Evolutionary conservation across 2,888 invertebrate species (phyloP).

Genomic region (Nasonovia ribisnigri): DNA sequence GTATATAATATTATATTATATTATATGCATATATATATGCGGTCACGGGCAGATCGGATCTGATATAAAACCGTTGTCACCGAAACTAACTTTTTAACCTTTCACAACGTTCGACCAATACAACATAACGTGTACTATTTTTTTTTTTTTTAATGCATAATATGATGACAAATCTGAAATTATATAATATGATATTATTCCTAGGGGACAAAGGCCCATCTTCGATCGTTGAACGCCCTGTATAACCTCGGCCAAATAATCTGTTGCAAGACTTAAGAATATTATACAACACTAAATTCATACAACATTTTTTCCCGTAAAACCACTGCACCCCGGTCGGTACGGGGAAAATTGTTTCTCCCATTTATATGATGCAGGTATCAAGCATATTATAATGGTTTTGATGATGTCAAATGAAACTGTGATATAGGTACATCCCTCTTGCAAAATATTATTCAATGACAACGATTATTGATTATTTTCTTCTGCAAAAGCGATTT

Average conservation of each 20-base stretch:
- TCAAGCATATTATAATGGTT: neutral
- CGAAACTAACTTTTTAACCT: neutral
- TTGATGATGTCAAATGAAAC: neutral
- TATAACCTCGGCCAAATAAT: no score
- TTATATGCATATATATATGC: neutral
- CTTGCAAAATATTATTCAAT: neutral
- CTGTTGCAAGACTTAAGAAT: no score
- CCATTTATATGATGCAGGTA: neutral
- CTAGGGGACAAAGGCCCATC: neutral
- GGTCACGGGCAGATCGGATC: neutral
- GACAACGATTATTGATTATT: neutral
- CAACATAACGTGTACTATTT: neutral
- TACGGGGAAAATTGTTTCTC: neutral
- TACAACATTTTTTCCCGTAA: neutral
- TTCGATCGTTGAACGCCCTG: neutral
- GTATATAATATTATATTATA: neutral
- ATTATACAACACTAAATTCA: neutral
- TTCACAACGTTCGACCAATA: neutral
- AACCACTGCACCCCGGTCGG: neutral
- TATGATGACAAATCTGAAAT: neutral
- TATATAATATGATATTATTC: neutral
- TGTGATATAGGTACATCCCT: neutral
- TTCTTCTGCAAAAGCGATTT: neutral
- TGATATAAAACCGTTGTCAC: neutral
- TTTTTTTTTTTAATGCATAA: neutral